Percentiles rank a stretch among this genome's conserved stretches.
Conservation (phyloP, 1,140 invertebrate genomes). For the Leptinotarsa texana region DNA sequence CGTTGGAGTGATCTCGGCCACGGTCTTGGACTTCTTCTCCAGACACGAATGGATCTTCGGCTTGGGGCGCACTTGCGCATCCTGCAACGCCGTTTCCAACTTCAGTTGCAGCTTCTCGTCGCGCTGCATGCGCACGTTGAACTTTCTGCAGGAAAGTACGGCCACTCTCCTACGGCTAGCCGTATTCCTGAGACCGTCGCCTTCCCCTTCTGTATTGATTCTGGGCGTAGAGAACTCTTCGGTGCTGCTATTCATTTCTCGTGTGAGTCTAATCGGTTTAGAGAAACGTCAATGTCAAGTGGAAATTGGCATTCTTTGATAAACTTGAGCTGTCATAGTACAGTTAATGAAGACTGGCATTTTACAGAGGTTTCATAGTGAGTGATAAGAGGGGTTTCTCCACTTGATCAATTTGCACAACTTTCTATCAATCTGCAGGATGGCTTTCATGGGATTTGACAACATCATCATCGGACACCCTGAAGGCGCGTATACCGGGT, state of each 20-base stretch:
- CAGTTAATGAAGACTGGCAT: too few relatives aligned
- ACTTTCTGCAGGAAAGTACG: conserved; percentile 39
- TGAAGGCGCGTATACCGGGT: too few relatives aligned
- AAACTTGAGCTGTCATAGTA: too few relatives aligned
- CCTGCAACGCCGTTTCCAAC: conserved; percentile 32
- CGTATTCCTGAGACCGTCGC: conserved; percentile 34
- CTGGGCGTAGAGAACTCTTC: conserved; percentile 23
- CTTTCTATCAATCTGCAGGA: too few relatives aligned
- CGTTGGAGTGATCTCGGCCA: conserved; percentile 43
- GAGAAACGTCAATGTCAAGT: too few relatives aligned
- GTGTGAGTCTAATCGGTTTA: background rate
- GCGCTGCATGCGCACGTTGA: conserved; percentile 29
- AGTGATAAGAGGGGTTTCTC: too few relatives aligned
- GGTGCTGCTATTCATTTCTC: background rate
- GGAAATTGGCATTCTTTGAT: too few relatives aligned
- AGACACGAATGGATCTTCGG: conserved; percentile 25
- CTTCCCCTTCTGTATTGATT: conserved; percentile 34
- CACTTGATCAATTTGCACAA: too few relatives aligned
- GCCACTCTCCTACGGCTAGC: conserved; percentile 31
- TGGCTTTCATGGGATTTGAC: too few relatives aligned
- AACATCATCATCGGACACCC: too few relatives aligned
- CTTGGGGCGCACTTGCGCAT: conserved; percentile 4
- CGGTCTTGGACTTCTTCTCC: conserved; percentile 34
- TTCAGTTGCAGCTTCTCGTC: conserved; percentile 36
- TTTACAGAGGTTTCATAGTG: too few relatives aligned